phyloP scores from a whole-genome alignment of 2,888 invertebrate species.

The Ophion ventricosus region DNA sequence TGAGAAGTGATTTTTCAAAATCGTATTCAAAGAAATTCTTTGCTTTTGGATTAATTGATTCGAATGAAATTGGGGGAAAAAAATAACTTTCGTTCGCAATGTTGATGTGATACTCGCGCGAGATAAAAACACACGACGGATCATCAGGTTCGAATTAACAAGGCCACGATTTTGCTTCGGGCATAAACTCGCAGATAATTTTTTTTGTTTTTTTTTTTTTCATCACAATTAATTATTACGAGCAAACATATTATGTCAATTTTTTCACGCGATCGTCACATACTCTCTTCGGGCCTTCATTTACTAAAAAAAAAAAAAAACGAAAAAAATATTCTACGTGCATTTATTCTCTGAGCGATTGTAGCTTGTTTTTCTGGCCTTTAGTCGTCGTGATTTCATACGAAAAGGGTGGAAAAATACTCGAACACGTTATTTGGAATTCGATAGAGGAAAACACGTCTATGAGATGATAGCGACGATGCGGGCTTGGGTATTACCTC shows the following conservation, averaged over 20 bases:
- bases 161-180: conserved; percentile 43
- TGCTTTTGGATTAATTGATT: neutral
- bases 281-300: neutral
- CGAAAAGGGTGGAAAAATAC: neutral
- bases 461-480: no score
- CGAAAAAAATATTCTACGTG: neutral
- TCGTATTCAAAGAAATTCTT: neutral
- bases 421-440: neutral
- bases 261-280: neutral
- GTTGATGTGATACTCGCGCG: conserved; percentile 2
- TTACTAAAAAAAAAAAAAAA: no score
- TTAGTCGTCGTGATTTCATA: neutral
- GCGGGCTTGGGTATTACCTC: neutral
- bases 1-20: neutral
- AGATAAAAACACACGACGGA: conserved; percentile 37
- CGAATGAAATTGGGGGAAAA: neutral
- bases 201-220: conserved; percentile 43
- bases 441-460: neutral
- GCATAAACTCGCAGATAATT: conserved; percentile 52
- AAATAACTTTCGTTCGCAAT: conserved; percentile 1
- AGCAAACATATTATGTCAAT: conserved; percentile 54
- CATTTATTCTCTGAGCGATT: neutral
- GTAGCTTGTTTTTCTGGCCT: no score
- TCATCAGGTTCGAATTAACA: conserved; percentile 45
- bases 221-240: conserved; percentile 31